Base-by-base conservation (phyloP, 2,113 vertebrate species). In the Eulacestoma nigropectus region DNA sequence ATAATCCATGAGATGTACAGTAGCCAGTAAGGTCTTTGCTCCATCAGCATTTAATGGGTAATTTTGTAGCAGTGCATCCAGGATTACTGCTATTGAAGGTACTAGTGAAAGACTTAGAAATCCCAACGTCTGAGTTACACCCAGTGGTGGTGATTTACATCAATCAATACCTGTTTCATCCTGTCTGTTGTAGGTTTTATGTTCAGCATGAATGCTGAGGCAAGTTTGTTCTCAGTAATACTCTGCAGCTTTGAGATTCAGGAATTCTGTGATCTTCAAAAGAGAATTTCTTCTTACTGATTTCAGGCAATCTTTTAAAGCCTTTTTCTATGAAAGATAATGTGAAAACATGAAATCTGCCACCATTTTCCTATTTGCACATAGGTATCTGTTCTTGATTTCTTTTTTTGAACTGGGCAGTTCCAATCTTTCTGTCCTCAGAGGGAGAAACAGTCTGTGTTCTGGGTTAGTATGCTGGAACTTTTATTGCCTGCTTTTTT, bases 1-100 rank as follows among this genome's bases (percentile, higher is more conserved):
- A 2, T 0, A 29, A 13, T 33, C 39, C 4, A 0, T 16, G 57
- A 25, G 27, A 23, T n/a, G 30, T 67, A 4, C 21, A 19, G 15
- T 13, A 76, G 26, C 33, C 49, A 25, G 6, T 6, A 21, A 80
- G 25, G 17, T 55, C 37, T 69, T 16, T 7, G 16, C 22, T 87
- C 60, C 46, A 32, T 47, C 81, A 53, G 1, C 23, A 8, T 52
- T 73, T 69, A 16, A 16, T 19, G 49, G 37, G 47, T 74, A 3
- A 35, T 85, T 95, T 93, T 46, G 47, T 85, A 67, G 30, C 44
- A 29, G 26, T 84, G 50, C 42, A n/a, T 62, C 67, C 46, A n/a
- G 4, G 37, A 42, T 91, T 29, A 13, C 30, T 47, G 41, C 35
- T 78, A 1, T 13, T 65, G 70, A 49, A 74, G 42, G 18, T 76